Evolutionary conservation across 1,140 invertebrate genomes (phyloP).

Genomic region (Lucilia sericata): DNA sequence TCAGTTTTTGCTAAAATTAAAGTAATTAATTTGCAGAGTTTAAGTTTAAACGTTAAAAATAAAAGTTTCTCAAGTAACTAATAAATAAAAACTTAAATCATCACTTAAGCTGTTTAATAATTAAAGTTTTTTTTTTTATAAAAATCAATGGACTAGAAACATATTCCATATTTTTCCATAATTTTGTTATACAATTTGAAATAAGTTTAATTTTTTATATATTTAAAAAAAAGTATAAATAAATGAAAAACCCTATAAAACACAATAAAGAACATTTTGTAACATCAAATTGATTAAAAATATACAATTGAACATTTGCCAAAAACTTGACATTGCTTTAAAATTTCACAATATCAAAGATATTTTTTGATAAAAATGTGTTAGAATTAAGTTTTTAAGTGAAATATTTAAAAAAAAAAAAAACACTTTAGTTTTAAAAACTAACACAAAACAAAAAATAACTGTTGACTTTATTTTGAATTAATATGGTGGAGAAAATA

Average conservation of each 20-base stretch:
- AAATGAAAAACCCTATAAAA: not conserved
- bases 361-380: not conserved
- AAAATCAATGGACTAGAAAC: not conserved
- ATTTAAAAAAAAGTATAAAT: not conserved
- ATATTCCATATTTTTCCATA: no score
- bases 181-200: no score
- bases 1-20: not conserved
- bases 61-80: not conserved
- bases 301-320: conserved; percentile 30
- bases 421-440: not conserved
- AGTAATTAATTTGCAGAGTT: conserved; percentile 2
- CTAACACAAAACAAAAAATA: not conserved
- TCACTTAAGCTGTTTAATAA: not conserved
- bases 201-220: not conserved
- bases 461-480: not conserved
- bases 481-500: conserved; percentile 38
- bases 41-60: not conserved
- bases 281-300: conserved; percentile 2
- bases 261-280: not conserved
- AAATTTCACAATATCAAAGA: not conserved
- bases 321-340: conserved; percentile 40
- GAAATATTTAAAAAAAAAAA: not conserved
- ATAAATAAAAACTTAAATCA: not conserved
- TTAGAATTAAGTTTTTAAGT: not conserved
- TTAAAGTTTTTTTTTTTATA: not conserved